phyloP scores from a whole-genome alignment of 2,797 vertebrate species.

The Hyperoplus immaculatus region DNA sequence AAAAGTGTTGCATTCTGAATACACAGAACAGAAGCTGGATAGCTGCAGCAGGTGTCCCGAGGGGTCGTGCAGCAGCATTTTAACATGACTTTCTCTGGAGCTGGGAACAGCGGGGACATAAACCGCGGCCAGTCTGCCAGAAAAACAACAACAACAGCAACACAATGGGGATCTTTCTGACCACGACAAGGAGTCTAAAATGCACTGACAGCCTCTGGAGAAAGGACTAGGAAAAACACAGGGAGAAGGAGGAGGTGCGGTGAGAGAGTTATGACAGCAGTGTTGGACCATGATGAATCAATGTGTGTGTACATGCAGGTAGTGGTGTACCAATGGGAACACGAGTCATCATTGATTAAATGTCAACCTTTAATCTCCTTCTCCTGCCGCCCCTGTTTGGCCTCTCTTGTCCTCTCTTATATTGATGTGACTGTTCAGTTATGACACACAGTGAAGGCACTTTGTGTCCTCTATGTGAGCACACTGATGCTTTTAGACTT shows the following conservation, averaged over 20 bases:
- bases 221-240: constrained; percentile 21
- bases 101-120: constrained; percentile 40
- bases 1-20: constrained; percentile 20
- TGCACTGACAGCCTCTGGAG: constrained; percentile 35
- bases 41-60: constrained; percentile 34
- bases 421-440: constrained; percentile 48
- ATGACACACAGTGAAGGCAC: constrained; percentile 35
- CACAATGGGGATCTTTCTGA: constrained; percentile 36
- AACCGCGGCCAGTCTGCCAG: constrained; percentile 43
- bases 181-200: constrained; percentile 27
- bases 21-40: constrained; percentile 8
- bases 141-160: constrained; percentile 34
- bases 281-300: constrained; percentile 60
- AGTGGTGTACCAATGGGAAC: constrained; percentile 53
- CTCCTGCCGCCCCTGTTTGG: constrained; percentile 28
- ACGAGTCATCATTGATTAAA: constrained; percentile 70
- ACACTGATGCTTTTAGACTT: constrained; percentile 17
- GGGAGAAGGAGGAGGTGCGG: constrained; percentile 25
- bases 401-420: constrained; percentile 40
- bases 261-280: constrained; percentile 27
- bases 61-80: constrained; percentile 33
- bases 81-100: constrained; percentile 39
- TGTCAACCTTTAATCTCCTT: constrained; percentile 61
- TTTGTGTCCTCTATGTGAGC: constrained; percentile 2
- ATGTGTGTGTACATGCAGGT: constrained; percentile 55